phyloP scores from a whole-genome alignment of 2,888 invertebrate species.

The Mythimna loreyi region DNA sequence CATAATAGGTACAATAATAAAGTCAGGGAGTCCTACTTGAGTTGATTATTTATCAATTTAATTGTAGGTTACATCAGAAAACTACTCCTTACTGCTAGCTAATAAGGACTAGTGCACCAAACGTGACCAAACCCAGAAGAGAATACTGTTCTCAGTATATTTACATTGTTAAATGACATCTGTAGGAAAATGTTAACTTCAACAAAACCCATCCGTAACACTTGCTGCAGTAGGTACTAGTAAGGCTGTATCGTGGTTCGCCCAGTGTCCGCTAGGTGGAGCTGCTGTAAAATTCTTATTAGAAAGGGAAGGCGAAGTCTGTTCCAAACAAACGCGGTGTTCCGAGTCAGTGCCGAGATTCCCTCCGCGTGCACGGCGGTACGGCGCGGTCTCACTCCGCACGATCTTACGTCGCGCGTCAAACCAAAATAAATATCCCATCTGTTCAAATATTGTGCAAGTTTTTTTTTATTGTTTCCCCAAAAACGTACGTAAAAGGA shows the following conservation, averaged over 20 bases:
- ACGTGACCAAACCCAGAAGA: too few species aligned
- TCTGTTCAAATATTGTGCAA: constrained; percentile 89
- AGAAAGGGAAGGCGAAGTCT: constrained; percentile 82
- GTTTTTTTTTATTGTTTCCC: constrained; percentile 83
- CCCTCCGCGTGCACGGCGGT: constrained; percentile 71
- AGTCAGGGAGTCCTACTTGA: too few species aligned
- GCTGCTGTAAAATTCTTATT: constrained; percentile 64
- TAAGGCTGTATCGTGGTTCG: constrained; percentile 17
- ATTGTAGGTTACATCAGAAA: neutral
- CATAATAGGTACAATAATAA: too few species aligned
- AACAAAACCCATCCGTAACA: neutral
- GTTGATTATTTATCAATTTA: neutral
- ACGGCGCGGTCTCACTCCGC: constrained; percentile 53
- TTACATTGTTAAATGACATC: constrained; percentile 33
- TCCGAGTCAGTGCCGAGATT: constrained; percentile 81
- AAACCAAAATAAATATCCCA: constrained; percentile 87
- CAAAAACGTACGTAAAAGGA: constrained; percentile 75
- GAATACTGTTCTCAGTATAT: neutral
- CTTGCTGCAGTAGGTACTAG: neutral
- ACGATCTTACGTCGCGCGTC: constrained; percentile 79
- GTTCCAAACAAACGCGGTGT: constrained; percentile 76
- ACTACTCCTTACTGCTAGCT: neutral
- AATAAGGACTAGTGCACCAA: too few species aligned
- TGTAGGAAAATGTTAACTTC: constrained; percentile 6
- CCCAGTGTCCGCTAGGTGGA: constrained; percentile 72